Evolutionary conservation across 2,797 vertebrate genomes (phyloP), one percentile per base, ranked within the genome.

Genomic region (Myoxocephalus aenaeus): DNA sequence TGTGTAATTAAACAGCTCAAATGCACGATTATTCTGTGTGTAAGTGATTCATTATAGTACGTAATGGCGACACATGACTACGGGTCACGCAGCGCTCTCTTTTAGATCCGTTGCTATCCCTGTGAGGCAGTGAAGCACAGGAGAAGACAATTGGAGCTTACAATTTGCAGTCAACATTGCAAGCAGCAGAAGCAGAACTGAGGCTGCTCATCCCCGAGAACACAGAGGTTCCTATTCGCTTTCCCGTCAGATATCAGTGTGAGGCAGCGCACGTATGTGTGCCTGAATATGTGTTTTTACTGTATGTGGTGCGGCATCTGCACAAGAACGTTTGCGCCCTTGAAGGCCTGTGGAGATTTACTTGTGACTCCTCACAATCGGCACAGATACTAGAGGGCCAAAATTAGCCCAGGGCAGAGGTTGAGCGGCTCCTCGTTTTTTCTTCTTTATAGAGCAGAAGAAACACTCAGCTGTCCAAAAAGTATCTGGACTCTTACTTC

Each of bases 351-450:
- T 76, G 82, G 83, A 88, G 62, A 87, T 70, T 76, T 85, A 81
- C 84, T 86, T 84, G 87, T 87, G 84, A 84, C 85, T 88, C 80
- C 77, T 88, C 65, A 79, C 85, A 88, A 92, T 92, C 85, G 70
- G 89, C 88, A 90, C 85, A 84, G 89, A 92, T 90, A 93, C 89
- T 83, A 90, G 78, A 86, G 56, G 79, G 85, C 86, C 88, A 93
- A 81, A 87, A 92, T 92, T 91, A 91, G 84, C 86, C 81, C 85
- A 80, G 87, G 92, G 93, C 83, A 90, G 86, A 89, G 87, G 82
- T 83, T 81, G 83, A 80, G 74, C 73, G 36, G 79, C 77, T 86
- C 73, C 67, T 75, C 34, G 65, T 53, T 54, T 29, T 59, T 73
- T 27, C 63, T 73, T 70, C 65, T 77, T 73, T 70, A 70, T 22